Conservation (phyloP, 2,888 invertebrate species). For the Rapana venosa region DNA sequence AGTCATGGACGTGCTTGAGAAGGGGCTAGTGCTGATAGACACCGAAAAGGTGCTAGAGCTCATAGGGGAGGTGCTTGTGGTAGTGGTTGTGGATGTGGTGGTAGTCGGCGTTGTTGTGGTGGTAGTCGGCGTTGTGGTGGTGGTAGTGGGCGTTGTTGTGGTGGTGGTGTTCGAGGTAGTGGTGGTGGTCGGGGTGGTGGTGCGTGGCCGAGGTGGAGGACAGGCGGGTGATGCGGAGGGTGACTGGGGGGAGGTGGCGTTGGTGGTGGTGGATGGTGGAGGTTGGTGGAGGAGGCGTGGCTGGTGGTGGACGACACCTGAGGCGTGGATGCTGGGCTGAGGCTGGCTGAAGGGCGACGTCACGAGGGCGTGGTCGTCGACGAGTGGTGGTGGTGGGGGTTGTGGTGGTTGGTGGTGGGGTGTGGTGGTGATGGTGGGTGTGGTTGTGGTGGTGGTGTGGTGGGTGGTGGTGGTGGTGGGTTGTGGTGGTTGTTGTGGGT, state of each 20-base stretch:
- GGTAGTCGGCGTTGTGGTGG: background rate
- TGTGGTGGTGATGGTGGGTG: no score
- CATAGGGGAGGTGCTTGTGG: background rate
- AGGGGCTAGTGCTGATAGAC: background rate
- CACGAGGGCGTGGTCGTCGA: background rate
- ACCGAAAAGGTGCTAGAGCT: background rate
- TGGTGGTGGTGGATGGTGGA: background rate
- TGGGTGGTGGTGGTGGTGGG: no score
- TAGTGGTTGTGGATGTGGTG: background rate
- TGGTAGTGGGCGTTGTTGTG: background rate
- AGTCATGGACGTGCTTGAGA: background rate
- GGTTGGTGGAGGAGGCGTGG: background rate
- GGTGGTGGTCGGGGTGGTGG: no score
- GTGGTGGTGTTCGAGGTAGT: no score
- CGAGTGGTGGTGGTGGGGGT: no score
- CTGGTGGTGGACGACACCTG: background rate
- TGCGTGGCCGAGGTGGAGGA: no score
- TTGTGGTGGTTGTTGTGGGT: no score
- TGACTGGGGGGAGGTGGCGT: background rate
- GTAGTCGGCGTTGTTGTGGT: background rate
- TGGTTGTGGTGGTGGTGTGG: no score
- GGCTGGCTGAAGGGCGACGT: no score
- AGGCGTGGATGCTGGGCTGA: background rate
- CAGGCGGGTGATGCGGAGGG: background rate
- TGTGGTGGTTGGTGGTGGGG: no score